phyloP scores from a whole-genome alignment of 1,140 invertebrate genomes.

The Pantala flavescens region DNA sequence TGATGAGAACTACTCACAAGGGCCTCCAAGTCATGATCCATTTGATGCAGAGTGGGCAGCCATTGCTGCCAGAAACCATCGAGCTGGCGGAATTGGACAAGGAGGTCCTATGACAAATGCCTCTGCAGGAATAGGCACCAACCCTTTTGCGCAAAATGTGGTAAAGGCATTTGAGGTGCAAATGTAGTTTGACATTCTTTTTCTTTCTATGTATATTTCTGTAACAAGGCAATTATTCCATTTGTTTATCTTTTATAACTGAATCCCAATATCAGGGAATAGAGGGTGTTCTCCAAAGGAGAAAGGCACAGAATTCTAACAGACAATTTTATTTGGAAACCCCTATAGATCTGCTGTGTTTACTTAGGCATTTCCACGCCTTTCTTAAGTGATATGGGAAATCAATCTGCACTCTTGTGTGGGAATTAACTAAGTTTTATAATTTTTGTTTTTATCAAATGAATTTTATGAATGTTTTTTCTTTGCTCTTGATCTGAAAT shows the following conservation, averaged over 20 bases:
- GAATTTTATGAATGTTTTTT: neutral
- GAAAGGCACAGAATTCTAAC: too few relatives aligned
- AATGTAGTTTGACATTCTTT: conserved; percentile 32
- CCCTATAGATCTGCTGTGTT: too few relatives aligned
- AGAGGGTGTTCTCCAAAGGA: too few relatives aligned
- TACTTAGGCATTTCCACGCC: too few relatives aligned
- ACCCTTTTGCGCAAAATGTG: conserved; percentile 38
- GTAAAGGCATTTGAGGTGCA: conserved; percentile 47
- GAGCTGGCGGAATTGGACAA: conserved; percentile 14
- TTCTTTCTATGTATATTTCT: neutral
- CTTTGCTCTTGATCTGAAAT: neutral
- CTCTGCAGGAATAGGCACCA: conserved; percentile 28
- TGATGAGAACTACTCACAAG: conserved; percentile 20
- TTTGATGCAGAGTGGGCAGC: conserved; percentile 82
- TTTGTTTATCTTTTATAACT: too few relatives aligned
- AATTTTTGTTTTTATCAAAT: neutral
- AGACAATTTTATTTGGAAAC: too few relatives aligned
- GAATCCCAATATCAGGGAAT: too few relatives aligned
- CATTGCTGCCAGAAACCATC: conserved; percentile 31
- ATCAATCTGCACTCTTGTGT: too few relatives aligned
- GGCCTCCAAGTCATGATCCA: conserved; percentile 48
- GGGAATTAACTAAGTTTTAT: neutral
- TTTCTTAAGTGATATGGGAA: too few relatives aligned
- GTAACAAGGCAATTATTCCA: neutral
- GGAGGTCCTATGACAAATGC: neutral